Evolutionary conservation across 1,140 invertebrate species (phyloP).

Genomic region (Panagrolaimus sp.): DNA sequence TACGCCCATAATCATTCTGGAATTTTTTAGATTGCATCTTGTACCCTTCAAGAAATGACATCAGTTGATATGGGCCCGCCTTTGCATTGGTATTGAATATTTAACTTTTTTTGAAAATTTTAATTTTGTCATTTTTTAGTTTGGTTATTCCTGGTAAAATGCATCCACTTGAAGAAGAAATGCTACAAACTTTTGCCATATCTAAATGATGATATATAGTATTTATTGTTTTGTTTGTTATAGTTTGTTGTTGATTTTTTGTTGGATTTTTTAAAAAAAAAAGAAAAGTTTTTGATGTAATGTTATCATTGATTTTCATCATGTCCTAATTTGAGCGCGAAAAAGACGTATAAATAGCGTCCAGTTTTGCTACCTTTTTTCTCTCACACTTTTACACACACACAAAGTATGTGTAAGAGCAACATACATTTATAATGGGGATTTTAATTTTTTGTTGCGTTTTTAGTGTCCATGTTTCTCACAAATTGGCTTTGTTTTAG

Average conservation of each 20-base stretch:
- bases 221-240: constrained; percentile 2
- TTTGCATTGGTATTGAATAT: too few species aligned
- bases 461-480: constrained; percentile 1
- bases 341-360: too few species aligned
- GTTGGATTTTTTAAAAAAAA: constrained; percentile 11
- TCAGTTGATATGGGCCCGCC: constrained; percentile 78
- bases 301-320: neutral
- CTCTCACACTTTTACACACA: too few species aligned
- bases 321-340: neutral
- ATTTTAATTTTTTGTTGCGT: too few species aligned
- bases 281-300: constrained; percentile 3
- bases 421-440: too few species aligned
- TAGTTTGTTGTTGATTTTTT: constrained; percentile 17
- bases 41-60: constrained; percentile 72
- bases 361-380: too few species aligned
- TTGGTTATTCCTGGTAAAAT: constrained; percentile 69
- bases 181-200: constrained; percentile 51
- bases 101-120: too few species aligned
- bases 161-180: constrained; percentile 53
- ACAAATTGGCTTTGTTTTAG: constrained; percentile 11
- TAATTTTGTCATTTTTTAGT: too few species aligned
- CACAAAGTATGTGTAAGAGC: too few species aligned
- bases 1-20: neutral
- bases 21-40: constrained; percentile 67
- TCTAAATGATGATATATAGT: constrained; percentile 11